Evolutionary conservation across 2,797 vertebrate species (phyloP), one percentile per base, ranked within the genome.

Genomic region (Smutsia temminckii): DNA sequence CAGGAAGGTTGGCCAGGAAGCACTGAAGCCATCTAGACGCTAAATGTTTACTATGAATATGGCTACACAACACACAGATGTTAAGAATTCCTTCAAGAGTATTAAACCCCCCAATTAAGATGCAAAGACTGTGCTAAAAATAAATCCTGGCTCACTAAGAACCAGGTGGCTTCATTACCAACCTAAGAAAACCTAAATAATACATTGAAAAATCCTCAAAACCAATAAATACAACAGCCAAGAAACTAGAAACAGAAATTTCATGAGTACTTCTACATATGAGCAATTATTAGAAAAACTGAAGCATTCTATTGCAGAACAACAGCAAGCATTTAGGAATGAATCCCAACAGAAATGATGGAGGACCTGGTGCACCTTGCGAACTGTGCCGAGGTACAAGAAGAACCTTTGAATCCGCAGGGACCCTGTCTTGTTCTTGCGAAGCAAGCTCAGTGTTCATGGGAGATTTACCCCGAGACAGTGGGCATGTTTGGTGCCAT

Each of bases 351-450:
- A 5, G 85, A 51, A 64, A 25, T 3, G 5, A 8, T 0, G 2
- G 10, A 17, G 23, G 46, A 1, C 11, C 29, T n/a, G 4, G 8
- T 29, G 11, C 27, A 4, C 7, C 23, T 8, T 16, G n/a, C 27
- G 2, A 1, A 20, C 11, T 0, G 49, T 11, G 3, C 10, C 0
- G 14, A 69, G n/a, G 16, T 7, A 0, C 5, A 2, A 14, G 74
- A 69, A 61, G 53, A 51, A 6, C 21, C 2, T 25, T 32, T 2
- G 13, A 4, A 25, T 12, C 0, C 29, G 34, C 1, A 2, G 34
- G 8, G 42, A 34, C 14, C 8, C 0, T 0, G 9, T 21, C 20
- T 16, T 2, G 55, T 34, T 63, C 8, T 63, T 25, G 29, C 0
- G 6, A 25, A 53, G 17, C 17, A 46, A 25, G 14, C 40, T 51